These are phyloP conservation scores for Calcarius lapponicus DNA, from an alignment of 2,797 vertebrate genomes.

Conservation along the genomic window DNA sequence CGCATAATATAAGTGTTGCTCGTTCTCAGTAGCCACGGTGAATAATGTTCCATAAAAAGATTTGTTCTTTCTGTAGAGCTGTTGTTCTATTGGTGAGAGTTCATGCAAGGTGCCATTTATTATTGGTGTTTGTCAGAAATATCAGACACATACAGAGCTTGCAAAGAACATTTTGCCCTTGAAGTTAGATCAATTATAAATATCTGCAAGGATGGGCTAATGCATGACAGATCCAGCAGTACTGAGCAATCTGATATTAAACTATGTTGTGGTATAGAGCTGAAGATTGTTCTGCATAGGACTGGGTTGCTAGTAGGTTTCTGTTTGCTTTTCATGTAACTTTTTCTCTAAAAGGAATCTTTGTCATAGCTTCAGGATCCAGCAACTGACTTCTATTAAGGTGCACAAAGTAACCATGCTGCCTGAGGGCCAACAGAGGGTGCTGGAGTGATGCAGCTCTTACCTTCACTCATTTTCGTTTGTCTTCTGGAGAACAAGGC, in stretches of 20 bases:
- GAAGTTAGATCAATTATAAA: neutral
- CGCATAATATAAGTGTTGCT: neutral
- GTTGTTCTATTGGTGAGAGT: neutral
- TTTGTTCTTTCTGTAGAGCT: neutral
- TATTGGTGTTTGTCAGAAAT: neutral
- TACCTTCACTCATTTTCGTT: neutral
- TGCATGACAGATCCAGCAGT: neutral
- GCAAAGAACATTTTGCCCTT: neutral
- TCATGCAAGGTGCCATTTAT: neutral
- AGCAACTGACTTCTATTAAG: neutral
- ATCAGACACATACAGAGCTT: neutral
- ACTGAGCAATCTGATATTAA: neutral
- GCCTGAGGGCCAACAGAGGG: constrained; percentile 65
- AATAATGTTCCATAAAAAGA: neutral
- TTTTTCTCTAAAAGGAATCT: neutral
- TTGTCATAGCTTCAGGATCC: neutral
- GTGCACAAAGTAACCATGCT: neutral
- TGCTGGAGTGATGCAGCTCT: constrained; percentile 31
- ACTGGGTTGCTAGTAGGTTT: neutral
- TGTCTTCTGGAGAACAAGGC: neutral
- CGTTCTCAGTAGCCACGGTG: neutral
- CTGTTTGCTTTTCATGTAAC: neutral
- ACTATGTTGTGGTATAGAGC: neutral
- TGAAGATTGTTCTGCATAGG: neutral
- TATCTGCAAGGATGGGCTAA: neutral